A percentile compares a stretch with the other conserved stretches of the same genome.
Evolutionary conservation across 2,888 invertebrate species (phyloP).

Genomic region (Drosophila meridiana): DNA sequence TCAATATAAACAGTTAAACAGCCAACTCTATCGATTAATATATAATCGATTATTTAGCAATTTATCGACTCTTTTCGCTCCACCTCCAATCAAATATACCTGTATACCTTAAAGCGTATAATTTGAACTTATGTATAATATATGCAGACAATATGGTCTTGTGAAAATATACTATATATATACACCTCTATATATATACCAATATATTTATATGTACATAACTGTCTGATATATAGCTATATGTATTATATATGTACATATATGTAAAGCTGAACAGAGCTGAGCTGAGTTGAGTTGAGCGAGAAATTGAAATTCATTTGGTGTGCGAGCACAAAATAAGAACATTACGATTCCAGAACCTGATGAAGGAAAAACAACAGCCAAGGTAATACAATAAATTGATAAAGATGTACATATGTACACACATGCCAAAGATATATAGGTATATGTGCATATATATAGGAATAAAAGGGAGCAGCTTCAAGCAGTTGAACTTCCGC

Average conservation of each 20-base stretch:
- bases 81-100: neutral
- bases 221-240: conserved; percentile 14
- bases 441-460: neutral
- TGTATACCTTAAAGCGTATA: conserved; percentile 3
- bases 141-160: conserved; percentile 12
- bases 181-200: neutral
- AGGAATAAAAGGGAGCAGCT: neutral
- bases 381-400: conserved; percentile 22
- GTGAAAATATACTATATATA: conserved; percentile 14
- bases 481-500: conserved; percentile 14
- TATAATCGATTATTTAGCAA: neutral
- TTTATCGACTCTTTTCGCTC: no score
- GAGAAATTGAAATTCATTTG: conserved; percentile 69
- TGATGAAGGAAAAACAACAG: conserved; percentile 3
- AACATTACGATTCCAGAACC: conserved; percentile 30
- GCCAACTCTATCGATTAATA: neutral
- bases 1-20: neutral
- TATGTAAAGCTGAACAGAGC: conserved; percentile 18
- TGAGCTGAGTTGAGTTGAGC: neutral
- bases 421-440: neutral
- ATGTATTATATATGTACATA: conserved; percentile 18
- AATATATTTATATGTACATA: conserved; percentile 9
- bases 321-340: conserved; percentile 46
- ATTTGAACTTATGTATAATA: conserved; percentile 10
- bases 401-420: conserved; percentile 6